Evolutionary conservation across 2,888 invertebrate genomes (phyloP).

Genomic region (Drosophila dives): DNA sequence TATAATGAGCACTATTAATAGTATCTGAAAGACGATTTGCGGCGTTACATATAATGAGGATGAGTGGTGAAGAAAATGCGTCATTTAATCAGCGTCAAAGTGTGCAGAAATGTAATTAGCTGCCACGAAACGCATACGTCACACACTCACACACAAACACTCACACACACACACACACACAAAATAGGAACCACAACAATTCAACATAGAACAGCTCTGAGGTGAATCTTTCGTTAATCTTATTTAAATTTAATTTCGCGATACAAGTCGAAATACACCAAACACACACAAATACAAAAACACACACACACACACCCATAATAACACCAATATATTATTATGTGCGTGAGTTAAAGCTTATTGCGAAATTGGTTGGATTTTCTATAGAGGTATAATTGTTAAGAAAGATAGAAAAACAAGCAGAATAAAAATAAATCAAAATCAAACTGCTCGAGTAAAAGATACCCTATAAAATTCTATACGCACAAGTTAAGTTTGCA

Average conservation of each 20-base stretch:
- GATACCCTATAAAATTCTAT: slow-evolving; percentile 3
- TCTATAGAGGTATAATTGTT: background rate
- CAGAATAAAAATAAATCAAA: background rate
- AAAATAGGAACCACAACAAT: slow-evolving; percentile 5
- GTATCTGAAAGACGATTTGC: slow-evolving; percentile 40
- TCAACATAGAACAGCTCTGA: slow-evolving; percentile 30
- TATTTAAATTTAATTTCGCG: slow-evolving; percentile 70
- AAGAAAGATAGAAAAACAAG: slow-evolving; percentile 2
- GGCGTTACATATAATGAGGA: slow-evolving; percentile 35
- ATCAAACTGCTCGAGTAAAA: background rate
- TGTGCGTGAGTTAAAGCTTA: slow-evolving; percentile 18
- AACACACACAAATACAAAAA: background rate
- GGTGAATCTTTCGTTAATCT: slow-evolving; percentile 48
- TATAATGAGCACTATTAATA: slow-evolving; percentile 72
- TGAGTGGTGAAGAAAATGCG: slow-evolving; percentile 10
- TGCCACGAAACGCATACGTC: slow-evolving; percentile 1
- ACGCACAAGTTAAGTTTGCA: background rate
- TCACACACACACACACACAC: slow-evolving; percentile 7
- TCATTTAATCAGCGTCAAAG: slow-evolving; percentile 53
- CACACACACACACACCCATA: background rate
- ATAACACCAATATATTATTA: background rate
- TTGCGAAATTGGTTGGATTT: slow-evolving; percentile 7
- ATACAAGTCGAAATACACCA: slow-evolving; percentile 48
- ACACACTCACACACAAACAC: background rate
- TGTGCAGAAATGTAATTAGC: slow-evolving; percentile 45